Base-by-base conservation (phyloP, 1,140 invertebrate species). In the Anoplolepis gracilipes region DNA sequence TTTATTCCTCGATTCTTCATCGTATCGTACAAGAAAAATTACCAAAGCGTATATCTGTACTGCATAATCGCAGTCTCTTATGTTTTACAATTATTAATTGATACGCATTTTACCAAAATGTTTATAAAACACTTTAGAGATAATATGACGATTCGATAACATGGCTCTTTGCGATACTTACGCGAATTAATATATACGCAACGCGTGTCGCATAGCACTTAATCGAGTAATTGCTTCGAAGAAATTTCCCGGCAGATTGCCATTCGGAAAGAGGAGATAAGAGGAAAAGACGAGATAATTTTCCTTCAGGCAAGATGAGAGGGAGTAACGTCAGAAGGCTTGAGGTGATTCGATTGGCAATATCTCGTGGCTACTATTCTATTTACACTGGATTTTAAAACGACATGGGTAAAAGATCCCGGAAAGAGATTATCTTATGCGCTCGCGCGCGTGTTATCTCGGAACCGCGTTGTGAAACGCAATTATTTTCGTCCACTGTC, bases 391-490 rank as follows among this genome's bases (percentile, higher is more conserved):
- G 16, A 30, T 11, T 42, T 42, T 16, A 10, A 19, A 67, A 42
- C 30, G 64, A 79, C n/a, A 39, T n/a, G 33, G 13, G n/a, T 16
- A 33, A 69, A 72, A 82, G 67, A 82, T 82, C 19, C 19, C 67
- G 78, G 39, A 73, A 82, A 82, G 78, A 82, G 78, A 82, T 82
- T 46, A 82, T 8, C 28, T 59, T 72, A 72, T 73, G n/a, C 39
- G 72, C 1, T 22, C 6, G 53, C 36, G 25, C 36, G 30, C 64
- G 42, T n/a, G 76, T 36, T 79, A 69, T 79, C 76, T 53, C 62
- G 42, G 10, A 13, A 36, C n/a, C 28, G 61, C 22, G 13, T n/a
- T 1, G 36, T 49, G 11, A 19, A 33, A 8, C 49, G 67, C 67
- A 82, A 82, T 82, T 82, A 82, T 72, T 82, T 82, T 82, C 78